These are phyloP conservation scores for Platyscelio sp. DNA, from an alignment of 2,888 invertebrate genomes.

Conservation along the genomic window DNA sequence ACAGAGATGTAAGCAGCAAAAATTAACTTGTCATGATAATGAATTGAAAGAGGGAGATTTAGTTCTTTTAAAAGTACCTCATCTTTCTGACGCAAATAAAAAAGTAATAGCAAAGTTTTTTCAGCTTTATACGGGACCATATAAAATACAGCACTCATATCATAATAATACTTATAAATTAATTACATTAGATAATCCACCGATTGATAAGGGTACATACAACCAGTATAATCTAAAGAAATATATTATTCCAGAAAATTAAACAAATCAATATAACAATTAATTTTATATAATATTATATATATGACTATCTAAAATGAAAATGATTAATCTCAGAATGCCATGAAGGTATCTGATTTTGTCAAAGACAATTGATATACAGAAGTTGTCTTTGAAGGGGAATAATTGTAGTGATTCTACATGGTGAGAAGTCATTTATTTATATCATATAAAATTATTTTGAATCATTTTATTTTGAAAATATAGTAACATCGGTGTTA, in stretches of 20 bases:
- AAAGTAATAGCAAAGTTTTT: not conserved
- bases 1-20: not conserved
- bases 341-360: not conserved
- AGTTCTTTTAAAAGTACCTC: not conserved
- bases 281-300: not conserved
- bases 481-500: too few relatives aligned
- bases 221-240: slow-evolving; percentile 14
- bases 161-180: slow-evolving; percentile 24
- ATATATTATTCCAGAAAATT: not conserved
- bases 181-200: not conserved
- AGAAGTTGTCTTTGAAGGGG: not conserved
- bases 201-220: not conserved
- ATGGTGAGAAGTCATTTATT: too few relatives aligned
- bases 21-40: too few relatives aligned
- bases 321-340: not conserved
- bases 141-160: not conserved
- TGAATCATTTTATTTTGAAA: too few relatives aligned
- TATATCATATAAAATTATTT: too few relatives aligned
- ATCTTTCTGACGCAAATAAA: not conserved
- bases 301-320: not conserved
- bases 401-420: slow-evolving; percentile 2
- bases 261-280: too few relatives aligned
- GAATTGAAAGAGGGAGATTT: not conserved
- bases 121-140: slow-evolving; percentile 14
- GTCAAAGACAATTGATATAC: too few relatives aligned